A percentile compares a stretch with the other conserved stretches of the same genome.
Evolutionary conservation across 2,797 vertebrate genomes (phyloP).

Genomic region (Oreochromis grahami): DNA sequence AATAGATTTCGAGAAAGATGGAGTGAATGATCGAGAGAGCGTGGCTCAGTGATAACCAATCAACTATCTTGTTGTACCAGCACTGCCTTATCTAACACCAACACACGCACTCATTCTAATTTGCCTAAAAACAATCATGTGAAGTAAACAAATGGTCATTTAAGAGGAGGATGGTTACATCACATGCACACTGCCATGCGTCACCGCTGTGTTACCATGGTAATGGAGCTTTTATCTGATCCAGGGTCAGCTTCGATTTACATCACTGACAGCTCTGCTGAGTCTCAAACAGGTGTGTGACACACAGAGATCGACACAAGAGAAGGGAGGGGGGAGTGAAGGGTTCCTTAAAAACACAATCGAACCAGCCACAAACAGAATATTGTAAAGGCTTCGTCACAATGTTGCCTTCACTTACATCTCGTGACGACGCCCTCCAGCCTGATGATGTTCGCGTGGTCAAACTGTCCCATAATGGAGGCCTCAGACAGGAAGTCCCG

Average conservation of each 20-base stretch:
- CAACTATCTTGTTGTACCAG: conserved; percentile 57
- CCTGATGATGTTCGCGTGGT: conserved; percentile 81
- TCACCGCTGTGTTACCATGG: conserved; percentile 58
- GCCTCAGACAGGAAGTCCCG: conserved; percentile 80
- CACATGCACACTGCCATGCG: conserved; percentile 14
- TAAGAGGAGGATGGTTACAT: conserved; percentile 22
- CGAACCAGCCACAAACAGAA: background rate
- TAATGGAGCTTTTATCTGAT: conserved; percentile 57
- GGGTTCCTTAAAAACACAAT: background rate
- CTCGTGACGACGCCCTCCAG: conserved; percentile 81
- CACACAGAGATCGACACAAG: background rate
- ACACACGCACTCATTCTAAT: conserved; percentile 37
- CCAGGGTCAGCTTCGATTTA: conserved; percentile 35
- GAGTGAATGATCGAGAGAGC: background rate
- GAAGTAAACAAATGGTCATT: conserved; percentile 55
- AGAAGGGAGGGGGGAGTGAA: background rate
- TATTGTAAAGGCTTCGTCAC: background rate
- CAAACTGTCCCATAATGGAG: conserved; percentile 83
- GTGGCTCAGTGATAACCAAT: conserved; percentile 46
- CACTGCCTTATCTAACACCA: conserved; percentile 30
- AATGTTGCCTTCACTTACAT: conserved; percentile 63
- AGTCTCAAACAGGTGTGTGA: conserved; percentile 3
- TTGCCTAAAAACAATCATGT: conserved; percentile 57
- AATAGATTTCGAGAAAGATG: conserved; percentile 1
- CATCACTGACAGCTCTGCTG: conserved; percentile 17